Evolutionary conservation across 2,113 vertebrate genomes (phyloP), one percentile per base, ranked within the genome.

Genomic region (Sinosuthora webbiana): DNA sequence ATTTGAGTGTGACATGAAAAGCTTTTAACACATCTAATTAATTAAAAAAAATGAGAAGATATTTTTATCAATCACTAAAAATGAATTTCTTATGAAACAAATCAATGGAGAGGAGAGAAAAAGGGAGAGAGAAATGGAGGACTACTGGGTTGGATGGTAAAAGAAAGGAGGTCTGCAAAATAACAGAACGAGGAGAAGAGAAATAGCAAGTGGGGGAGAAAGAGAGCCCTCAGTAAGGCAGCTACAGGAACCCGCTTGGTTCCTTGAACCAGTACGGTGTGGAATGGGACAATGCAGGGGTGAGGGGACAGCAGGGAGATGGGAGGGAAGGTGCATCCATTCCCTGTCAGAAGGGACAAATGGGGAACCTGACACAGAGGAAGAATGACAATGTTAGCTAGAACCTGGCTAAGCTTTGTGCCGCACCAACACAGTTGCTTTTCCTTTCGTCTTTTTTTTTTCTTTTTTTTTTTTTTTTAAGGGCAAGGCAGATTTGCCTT

Each of bases 361-460:
- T 13, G 52, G 17, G 25, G 49, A 77, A 39, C 27, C 35, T 56
- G 50, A 44, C 33, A 31, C 21, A 37, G 42, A 47, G 44, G 23
- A 35, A 67, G 47, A 70, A 37, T 17, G 23, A 4, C n/a, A 23
- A 1, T 20, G 33, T 23, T 42, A 27, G 19, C 10, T 42, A 37
- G 16, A 65, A 44, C 15, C 24, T 74, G 39, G 5, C 22, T 39
- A 78, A 42, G 33, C 62, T 44, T 68, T 44, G 33, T 44, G 31
- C 37, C 52, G 24, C 37, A 59, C 27, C 52, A 78, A 47, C 33
- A n/a, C 14, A 10, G 14, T 13, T 62, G 15, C 8, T 37, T 90
- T 21, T 28, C 23, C 14, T 59, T 62, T 24, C 0, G 2, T 35
- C 0, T 9, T 11, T 7, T 62, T 16, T 6, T 22, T 18, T 39